Evolutionary conservation across 2,113 vertebrate species (phyloP).

Genomic region (Dromaius novaehollandiae): DNA sequence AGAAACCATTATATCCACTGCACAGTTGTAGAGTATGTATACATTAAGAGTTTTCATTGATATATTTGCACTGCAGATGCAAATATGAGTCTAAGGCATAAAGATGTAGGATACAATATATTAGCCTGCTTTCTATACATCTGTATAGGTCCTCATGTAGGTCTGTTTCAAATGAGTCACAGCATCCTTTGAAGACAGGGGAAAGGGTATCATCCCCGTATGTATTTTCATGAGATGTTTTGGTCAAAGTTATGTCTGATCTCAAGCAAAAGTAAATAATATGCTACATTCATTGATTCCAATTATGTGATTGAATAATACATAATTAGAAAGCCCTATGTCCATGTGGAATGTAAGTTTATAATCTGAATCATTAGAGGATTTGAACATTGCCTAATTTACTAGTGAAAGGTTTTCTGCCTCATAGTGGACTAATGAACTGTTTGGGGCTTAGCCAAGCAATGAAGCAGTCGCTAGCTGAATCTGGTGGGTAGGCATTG

Average conservation of each 20-base stretch:
- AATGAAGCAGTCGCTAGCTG: rapidly evolving
- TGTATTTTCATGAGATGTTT: rapidly evolving
- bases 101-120: rapidly evolving
- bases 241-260: background rate
- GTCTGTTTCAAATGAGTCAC: background rate
- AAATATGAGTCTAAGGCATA: rapidly evolving
- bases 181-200: rapidly evolving
- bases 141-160: rapidly evolving
- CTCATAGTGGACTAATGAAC: rapidly evolving
- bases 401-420: rapidly evolving
- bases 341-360: rapidly evolving
- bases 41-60: rapidly evolving
- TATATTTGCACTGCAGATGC: background rate
- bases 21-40: rapidly evolving
- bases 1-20: rapidly evolving
- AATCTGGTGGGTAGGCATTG: background rate
- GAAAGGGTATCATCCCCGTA: rapidly evolving
- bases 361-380: rapidly evolving
- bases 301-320: background rate
- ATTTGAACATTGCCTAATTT: rapidly evolving
- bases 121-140: rapidly evolving
- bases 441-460: background rate
- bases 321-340: background rate
- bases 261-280: rapidly evolving
- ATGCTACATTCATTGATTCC: rapidly evolving